These are phyloP conservation scores for Myrmophylax atrothorax DNA, from an alignment of 2,113 vertebrate genomes.

Conservation along the genomic window DNA sequence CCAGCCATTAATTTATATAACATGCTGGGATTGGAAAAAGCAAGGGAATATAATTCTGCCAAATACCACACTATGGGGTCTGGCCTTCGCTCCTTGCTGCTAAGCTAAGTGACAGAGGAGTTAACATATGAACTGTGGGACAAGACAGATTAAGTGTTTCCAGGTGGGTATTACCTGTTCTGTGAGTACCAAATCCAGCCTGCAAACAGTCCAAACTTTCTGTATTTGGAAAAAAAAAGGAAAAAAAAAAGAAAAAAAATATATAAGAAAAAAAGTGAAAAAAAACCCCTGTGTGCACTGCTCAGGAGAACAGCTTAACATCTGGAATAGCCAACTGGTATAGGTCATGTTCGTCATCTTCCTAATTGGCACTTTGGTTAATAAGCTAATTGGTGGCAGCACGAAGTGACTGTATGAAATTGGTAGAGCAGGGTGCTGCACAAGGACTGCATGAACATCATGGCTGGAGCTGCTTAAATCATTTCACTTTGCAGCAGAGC, in stretches of 20 bases:
- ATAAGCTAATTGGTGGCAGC: neutral
- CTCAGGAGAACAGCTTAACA: neutral
- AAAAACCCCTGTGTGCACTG: neutral
- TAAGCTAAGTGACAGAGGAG: neutral
- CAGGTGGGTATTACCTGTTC: neutral
- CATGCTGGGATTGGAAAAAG: neutral
- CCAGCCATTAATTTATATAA: neutral
- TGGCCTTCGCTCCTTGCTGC: neutral
- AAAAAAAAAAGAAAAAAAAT: neutral
- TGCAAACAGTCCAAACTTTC: neutral
- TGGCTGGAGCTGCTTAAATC: neutral
- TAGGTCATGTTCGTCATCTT: neutral
- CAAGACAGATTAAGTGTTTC: neutral
- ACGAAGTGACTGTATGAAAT: neutral
- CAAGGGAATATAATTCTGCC: neutral
- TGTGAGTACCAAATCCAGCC: neutral
- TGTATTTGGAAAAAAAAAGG: neutral
- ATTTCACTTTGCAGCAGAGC: neutral
- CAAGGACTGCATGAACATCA: neutral
- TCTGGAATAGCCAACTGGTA: neutral
- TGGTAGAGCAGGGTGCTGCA: neutral
- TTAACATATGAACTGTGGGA: rapidly evolving
- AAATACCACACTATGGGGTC: neutral
- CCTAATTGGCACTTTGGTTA: neutral
- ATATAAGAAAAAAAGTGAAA: neutral